Conservation (phyloP, 1,140 invertebrate species). For the Sycobia sp. region DNA sequence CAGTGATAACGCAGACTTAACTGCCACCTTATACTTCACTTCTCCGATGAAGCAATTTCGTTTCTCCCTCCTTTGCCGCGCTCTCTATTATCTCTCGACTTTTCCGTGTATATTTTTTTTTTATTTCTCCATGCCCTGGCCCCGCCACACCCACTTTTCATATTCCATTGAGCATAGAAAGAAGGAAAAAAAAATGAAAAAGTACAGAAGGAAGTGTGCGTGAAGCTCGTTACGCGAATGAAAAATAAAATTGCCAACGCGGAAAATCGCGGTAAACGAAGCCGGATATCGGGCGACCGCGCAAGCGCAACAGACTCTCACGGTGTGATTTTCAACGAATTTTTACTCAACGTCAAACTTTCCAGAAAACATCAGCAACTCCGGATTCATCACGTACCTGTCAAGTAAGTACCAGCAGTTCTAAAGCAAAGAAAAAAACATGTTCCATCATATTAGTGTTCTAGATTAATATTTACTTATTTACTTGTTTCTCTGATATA, state of each 20-base stretch:
- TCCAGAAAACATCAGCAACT: conserved; percentile 62
- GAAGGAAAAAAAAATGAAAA: no score
- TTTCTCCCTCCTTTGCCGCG: background rate
- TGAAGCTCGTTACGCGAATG: conserved; percentile 5
- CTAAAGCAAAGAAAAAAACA: background rate
- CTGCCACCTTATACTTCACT: conserved; percentile 18
- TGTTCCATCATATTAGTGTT: no score
- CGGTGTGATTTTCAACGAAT: conserved; percentile 45
- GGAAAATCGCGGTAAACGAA: conserved; percentile 29
- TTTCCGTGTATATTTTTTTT: no score
- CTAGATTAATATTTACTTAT: no score
- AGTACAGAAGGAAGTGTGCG: background rate
- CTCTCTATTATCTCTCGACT: conserved; percentile 1
- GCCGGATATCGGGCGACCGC: conserved; percentile 20
- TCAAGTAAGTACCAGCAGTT: conserved; percentile 57
- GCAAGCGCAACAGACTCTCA: conserved; percentile 37
- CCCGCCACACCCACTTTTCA: background rate
- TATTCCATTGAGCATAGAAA: background rate
- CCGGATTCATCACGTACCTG: conserved; percentile 61
- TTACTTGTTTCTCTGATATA: no score
- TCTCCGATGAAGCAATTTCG: conserved; percentile 6
- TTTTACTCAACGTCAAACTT: conserved; percentile 56
- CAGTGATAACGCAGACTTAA: conserved; percentile 17
- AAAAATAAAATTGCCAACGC: conserved; percentile 17
- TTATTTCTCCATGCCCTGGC: no score